Conservation (phyloP, 2,113 vertebrate species). For the Anser brachyrhynchus region DNA sequence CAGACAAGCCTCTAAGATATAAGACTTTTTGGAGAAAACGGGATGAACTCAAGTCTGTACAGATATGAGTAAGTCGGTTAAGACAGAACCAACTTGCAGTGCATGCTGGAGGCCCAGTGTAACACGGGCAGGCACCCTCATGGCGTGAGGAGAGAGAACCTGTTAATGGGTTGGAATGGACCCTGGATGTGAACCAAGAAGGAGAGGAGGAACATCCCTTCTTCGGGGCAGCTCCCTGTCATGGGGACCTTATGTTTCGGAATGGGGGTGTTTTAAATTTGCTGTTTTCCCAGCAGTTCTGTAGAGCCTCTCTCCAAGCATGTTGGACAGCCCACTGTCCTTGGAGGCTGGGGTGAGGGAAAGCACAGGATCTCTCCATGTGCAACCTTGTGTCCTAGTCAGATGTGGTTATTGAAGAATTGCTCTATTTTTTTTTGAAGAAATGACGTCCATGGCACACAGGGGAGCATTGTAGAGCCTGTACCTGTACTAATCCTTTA, state of each 20-base stretch:
- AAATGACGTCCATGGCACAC: not conserved
- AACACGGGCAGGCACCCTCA: not conserved
- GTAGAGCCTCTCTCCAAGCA: not conserved
- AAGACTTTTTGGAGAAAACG: not conserved
- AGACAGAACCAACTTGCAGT: not conserved
- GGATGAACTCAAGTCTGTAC: not conserved
- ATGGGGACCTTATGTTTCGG: not conserved
- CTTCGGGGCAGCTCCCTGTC: not conserved
- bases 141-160: not conserved
- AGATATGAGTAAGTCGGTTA: not conserved
- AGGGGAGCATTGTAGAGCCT: not conserved
- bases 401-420: not conserved
- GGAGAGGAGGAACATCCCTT: not conserved
- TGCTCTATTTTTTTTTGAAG: not conserved
- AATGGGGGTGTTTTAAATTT: not conserved
- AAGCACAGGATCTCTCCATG: not conserved
- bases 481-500: not conserved
- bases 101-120: not conserved
- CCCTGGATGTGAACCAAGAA: not conserved
- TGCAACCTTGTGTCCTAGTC: not conserved
- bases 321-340: not conserved
- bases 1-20: not conserved
- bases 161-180: not conserved
- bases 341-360: not conserved
- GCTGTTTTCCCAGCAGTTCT: accelerated